Conservation (phyloP, 2,797 vertebrate genomes). For the Sebastes itinus region DNA sequence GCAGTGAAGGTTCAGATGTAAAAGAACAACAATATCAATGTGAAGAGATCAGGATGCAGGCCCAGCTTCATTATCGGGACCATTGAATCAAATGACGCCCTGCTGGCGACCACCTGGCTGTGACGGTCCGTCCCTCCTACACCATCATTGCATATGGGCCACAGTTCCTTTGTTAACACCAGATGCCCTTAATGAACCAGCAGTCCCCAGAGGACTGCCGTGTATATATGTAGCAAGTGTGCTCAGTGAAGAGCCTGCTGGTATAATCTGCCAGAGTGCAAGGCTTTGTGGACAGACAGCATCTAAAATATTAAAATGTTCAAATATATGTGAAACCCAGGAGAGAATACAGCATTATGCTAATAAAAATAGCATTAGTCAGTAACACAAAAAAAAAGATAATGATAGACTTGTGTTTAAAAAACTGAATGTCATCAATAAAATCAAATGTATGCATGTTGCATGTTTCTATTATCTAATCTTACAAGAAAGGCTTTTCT, state of each 20-base stretch:
- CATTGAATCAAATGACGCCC: slow-evolving; percentile 67
- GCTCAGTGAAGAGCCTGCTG: slow-evolving; percentile 34
- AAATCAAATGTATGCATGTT: not conserved
- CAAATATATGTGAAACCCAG: not conserved
- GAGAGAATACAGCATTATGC: not conserved
- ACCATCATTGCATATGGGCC: slow-evolving; percentile 62
- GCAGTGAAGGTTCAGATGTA: slow-evolving; percentile 5
- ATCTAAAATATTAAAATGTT: not conserved
- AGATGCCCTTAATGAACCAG: slow-evolving; percentile 75
- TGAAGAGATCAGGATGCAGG: slow-evolving; percentile 49
- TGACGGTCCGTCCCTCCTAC: slow-evolving; percentile 49
- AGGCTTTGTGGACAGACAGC: not conserved
- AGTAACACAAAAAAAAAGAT: not conserved
- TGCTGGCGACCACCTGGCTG: slow-evolving; percentile 79
- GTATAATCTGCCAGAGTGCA: slow-evolving; percentile 14
- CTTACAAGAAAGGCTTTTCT: not conserved
- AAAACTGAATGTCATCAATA: not conserved
- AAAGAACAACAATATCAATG: slow-evolving; percentile 33
- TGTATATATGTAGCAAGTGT: slow-evolving; percentile 31
- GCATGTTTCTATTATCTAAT: not conserved
- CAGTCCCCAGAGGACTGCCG: slow-evolving; percentile 57
- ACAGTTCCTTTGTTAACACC: slow-evolving; percentile 77
- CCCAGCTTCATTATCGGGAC: slow-evolving; percentile 40
- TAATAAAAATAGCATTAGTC: not conserved
- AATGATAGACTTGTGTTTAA: not conserved